A percentile compares a stretch with the other conserved stretches of the same genome.
Conservation (phyloP, 2,113 vertebrate species). For the Holacanthus passer region DNA sequence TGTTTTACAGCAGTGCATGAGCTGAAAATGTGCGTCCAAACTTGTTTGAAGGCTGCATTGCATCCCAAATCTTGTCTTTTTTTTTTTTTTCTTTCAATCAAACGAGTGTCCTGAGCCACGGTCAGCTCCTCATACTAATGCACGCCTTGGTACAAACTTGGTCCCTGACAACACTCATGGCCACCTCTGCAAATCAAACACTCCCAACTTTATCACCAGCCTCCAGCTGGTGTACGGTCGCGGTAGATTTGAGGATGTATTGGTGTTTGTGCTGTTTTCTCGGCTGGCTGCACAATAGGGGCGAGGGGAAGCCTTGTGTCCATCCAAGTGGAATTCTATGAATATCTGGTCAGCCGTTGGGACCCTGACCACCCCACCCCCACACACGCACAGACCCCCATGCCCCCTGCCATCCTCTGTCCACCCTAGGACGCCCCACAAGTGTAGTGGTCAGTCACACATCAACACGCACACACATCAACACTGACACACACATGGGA, state of each 20-base stretch:
- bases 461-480: not conserved
- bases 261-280: slow-evolving; percentile 71
- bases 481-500: slow-evolving; percentile 1
- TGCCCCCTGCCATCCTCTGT: slow-evolving; percentile 38
- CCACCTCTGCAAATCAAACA: slow-evolving; percentile 42
- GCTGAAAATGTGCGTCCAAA: slow-evolving; percentile 11
- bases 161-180: not conserved
- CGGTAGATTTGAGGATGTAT: slow-evolving; percentile 28
- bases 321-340: slow-evolving; percentile 82
- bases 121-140: slow-evolving; percentile 41
- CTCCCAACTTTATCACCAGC: slow-evolving; percentile 50
- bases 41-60: slow-evolving; percentile 31
- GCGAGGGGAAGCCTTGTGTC: slow-evolving; percentile 54
- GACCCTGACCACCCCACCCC: slow-evolving; percentile 19
- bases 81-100: slow-evolving; percentile 1
- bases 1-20: slow-evolving; percentile 51
- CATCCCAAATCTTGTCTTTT: slow-evolving; percentile 8
- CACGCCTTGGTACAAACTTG: slow-evolving; percentile 13
- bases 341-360: slow-evolving; percentile 76
- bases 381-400: slow-evolving; percentile 15
- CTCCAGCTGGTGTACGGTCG: slow-evolving; percentile 50
- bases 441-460: slow-evolving; percentile 43
- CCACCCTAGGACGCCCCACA: slow-evolving; percentile 24
- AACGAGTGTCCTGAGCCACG: slow-evolving; percentile 29
- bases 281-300: slow-evolving; percentile 66